These are phyloP conservation scores for Quadroppia sp. DNA, from an alignment of 2,888 invertebrate genomes.

Conservation along the genomic window DNA sequence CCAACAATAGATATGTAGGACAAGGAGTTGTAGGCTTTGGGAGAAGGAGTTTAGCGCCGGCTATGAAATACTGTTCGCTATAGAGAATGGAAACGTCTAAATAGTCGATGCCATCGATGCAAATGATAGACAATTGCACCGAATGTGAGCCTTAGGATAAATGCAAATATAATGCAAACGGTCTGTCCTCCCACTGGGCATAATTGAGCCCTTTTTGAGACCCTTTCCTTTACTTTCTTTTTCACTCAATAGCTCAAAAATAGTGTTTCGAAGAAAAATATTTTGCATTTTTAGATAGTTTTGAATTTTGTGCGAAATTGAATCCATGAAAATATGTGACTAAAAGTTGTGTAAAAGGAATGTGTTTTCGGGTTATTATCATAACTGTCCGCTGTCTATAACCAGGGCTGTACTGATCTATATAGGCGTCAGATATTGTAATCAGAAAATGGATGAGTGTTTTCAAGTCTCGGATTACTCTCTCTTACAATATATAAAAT, in stretches of 20 bases:
- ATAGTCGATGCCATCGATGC: slow-evolving; percentile 20
- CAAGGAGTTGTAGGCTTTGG: slow-evolving; percentile 14
- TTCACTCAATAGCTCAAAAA: background rate
- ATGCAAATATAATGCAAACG: slow-evolving; percentile 21
- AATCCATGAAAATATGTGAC: background rate
- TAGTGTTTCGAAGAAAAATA: background rate
- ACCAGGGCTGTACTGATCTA: background rate
- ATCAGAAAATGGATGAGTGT: background rate
- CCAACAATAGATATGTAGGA: slow-evolving; percentile 30
- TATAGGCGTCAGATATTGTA: background rate
- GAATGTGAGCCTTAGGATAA: slow-evolving; percentile 30
- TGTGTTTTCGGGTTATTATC: too few relatives aligned
- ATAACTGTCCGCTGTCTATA: background rate
- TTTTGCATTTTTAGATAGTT: background rate
- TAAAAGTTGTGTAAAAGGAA: background rate
- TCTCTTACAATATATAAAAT: background rate
- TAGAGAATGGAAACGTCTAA: background rate
- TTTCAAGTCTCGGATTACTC: background rate
- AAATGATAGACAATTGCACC: slow-evolving; percentile 30
- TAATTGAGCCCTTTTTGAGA: slow-evolving; percentile 13
- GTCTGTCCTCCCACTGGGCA: slow-evolving; percentile 27
- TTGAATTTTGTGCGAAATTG: background rate
- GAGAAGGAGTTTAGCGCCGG: background rate
- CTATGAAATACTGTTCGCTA: background rate
- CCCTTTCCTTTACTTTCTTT: slow-evolving; percentile 17